Conservation (phyloP, 2,797 vertebrate species). For the Cossypha niveicapilla region DNA sequence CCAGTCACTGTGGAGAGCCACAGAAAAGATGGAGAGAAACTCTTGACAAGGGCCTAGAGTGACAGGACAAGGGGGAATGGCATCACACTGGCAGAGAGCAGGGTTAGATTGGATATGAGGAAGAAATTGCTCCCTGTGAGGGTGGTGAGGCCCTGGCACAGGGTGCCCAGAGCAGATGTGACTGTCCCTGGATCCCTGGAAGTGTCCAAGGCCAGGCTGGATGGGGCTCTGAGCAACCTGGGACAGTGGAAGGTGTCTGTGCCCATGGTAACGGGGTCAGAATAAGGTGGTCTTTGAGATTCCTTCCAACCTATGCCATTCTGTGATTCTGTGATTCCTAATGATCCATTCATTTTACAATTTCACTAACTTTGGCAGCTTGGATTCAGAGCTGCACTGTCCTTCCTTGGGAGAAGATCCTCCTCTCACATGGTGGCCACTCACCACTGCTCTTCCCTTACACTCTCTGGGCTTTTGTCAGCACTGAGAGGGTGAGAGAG, state of each 20-base stretch:
- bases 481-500: background rate
- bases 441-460: rapidly evolving
- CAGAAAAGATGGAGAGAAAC: background rate
- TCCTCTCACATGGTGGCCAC: background rate
- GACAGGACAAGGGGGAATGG: background rate
- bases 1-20: background rate
- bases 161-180: background rate
- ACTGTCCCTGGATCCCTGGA: background rate
- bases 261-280: rapidly evolving
- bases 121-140: rapidly evolving
- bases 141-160: background rate
- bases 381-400: background rate
- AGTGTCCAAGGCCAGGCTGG: background rate
- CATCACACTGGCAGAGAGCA: rapidly evolving
- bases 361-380: background rate
- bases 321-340: background rate
- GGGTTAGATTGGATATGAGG: rapidly evolving
- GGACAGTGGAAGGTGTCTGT: rapidly evolving
- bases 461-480: background rate
- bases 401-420: background rate
- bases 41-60: background rate
- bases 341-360: background rate
- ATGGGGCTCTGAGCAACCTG: background rate
- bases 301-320: background rate
- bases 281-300: rapidly evolving